phyloP scores from a whole-genome alignment of 1,140 invertebrate species.

The Wiebesia pumilae region DNA sequence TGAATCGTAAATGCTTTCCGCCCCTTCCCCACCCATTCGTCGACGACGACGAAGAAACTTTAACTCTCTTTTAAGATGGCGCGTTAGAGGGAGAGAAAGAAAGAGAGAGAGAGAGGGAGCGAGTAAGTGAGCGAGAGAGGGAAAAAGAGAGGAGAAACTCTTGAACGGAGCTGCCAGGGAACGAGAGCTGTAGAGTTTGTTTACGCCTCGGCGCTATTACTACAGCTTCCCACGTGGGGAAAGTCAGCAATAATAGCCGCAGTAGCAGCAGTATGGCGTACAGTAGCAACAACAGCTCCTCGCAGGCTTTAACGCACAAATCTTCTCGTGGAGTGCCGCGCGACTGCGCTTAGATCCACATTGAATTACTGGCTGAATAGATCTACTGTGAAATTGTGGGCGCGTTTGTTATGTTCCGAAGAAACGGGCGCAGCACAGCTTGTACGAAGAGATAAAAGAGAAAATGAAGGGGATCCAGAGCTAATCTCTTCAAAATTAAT shows the following conservation, averaged over 20 bases:
- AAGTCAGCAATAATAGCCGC: conserved; percentile 64
- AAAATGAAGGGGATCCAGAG: too few relatives aligned
- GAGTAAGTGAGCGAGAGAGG: conserved; percentile 38
- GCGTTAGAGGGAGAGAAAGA: conserved; percentile 30
- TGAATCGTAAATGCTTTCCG: conserved; percentile 65
- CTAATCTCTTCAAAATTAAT: too few relatives aligned
- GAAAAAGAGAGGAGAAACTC: neutral
- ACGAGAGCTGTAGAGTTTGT: conserved; percentile 62
- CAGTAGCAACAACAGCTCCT: neutral
- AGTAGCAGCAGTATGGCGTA: neutral
- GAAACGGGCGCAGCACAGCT: neutral
- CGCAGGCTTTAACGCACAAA: neutral
- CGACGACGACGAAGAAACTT: conserved; percentile 38
- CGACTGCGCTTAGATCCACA: neutral
- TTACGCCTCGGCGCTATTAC: conserved; percentile 65
- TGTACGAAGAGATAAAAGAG: too few relatives aligned
- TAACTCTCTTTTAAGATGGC: conserved; percentile 57
- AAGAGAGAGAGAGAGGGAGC: conserved; percentile 30
- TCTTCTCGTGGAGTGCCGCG: neutral
- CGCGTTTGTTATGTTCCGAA: neutral
- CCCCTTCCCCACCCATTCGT: neutral
- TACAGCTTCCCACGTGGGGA: conserved; percentile 69
- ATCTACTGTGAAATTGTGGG: neutral
- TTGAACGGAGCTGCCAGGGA: neutral
- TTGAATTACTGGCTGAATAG: neutral